Evolutionary conservation across 1,140 invertebrate species (phyloP).

Genomic region (Spodoptera frugiperda): DNA sequence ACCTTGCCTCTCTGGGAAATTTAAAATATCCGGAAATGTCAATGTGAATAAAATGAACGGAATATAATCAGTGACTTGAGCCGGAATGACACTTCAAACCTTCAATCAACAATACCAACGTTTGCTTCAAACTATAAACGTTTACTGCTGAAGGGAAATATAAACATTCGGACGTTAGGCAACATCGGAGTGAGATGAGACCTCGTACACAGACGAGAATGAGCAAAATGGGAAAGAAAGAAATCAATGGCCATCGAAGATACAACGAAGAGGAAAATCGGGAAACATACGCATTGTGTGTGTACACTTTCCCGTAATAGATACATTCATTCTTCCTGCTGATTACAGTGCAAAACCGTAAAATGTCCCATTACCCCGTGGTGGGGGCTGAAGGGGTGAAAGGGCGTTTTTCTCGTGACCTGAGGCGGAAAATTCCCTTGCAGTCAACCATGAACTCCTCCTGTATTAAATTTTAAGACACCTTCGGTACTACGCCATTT

Average conservation of each 20-base stretch:
- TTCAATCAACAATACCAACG: too few species aligned
- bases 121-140: not conserved
- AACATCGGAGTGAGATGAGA: constrained; percentile 6
- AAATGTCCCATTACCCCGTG: constrained; percentile 18
- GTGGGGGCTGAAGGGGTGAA: not conserved
- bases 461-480: constrained; percentile 31
- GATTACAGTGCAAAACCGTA: constrained; percentile 28
- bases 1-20: not conserved
- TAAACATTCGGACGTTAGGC: not conserved
- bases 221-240: not conserved
- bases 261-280: not conserved
- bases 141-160: not conserved
- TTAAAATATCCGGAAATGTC: not conserved
- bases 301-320: not conserved
- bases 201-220: constrained; percentile 5
- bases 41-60: constrained; percentile 11
- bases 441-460: constrained; percentile 2
- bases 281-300: constrained; percentile 10
- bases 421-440: constrained; percentile 27
- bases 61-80: not conserved
- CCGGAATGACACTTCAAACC: not conserved
- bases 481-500: not conserved
- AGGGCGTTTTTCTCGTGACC: not conserved
- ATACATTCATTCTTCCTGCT: constrained; percentile 4
- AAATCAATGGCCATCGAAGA: constrained; percentile 14